Percentiles rank a stretch among this genome's conserved stretches.
Conservation (phyloP, 2,797 vertebrate genomes). For the Pipistrellus nathusii region DNA sequence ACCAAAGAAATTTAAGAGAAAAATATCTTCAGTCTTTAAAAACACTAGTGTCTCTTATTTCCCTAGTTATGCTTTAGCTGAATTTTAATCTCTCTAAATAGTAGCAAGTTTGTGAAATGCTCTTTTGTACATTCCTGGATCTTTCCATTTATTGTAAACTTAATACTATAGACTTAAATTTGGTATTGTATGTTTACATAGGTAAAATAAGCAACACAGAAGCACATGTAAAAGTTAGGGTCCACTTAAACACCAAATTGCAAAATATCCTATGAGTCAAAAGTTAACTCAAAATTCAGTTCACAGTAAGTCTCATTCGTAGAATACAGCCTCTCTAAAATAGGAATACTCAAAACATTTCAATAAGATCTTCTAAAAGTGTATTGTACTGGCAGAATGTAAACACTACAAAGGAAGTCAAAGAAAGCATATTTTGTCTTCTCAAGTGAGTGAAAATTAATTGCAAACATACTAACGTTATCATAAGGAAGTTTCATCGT, state of each 20-base stretch:
- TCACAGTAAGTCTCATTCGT: conserved; percentile 80
- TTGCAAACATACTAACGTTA: conserved; percentile 82
- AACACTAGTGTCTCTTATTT: conserved; percentile 78
- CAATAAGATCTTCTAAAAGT: conserved; percentile 74
- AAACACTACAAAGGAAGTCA: conserved; percentile 78
- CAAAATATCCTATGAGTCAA: conserved; percentile 82
- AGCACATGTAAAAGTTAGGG: conserved; percentile 66
- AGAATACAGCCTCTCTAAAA: conserved; percentile 85
- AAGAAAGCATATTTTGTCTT: conserved; percentile 62
- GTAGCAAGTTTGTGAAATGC: conserved; percentile 81
- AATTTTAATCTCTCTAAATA: conserved; percentile 58
- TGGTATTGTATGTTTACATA: conserved; percentile 83
- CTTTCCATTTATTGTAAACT: conserved; percentile 82
- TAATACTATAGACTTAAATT: conserved; percentile 82
- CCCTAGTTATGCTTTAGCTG: conserved; percentile 81
- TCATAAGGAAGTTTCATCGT: conserved; percentile 80
- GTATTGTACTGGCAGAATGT: conserved; percentile 78
- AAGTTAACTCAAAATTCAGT: conserved; percentile 84
- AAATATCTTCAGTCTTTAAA: conserved; percentile 75
- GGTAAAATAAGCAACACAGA: conserved; percentile 83
- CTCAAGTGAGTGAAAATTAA: conserved; percentile 82
- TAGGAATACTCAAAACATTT: conserved; percentile 75
- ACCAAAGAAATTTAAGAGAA: conserved; percentile 78
- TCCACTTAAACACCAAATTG: conserved; percentile 84
- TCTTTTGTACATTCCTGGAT: conserved; percentile 83